Conservation (phyloP, 2,888 invertebrate genomes). For the Acleris emargana region DNA sequence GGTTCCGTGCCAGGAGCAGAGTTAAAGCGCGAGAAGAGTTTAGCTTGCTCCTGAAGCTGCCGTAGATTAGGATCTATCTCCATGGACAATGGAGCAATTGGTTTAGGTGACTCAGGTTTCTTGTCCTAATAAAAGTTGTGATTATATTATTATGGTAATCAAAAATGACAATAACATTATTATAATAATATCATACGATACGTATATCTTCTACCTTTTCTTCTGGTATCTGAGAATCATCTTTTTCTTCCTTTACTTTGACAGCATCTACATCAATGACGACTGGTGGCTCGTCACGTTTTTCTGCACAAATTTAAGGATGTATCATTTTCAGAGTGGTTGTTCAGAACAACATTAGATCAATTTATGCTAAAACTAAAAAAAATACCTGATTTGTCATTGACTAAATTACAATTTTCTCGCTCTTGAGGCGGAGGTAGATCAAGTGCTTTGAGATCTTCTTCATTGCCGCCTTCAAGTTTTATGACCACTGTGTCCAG, state of each 20-base stretch:
- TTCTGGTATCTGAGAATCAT: conserved; percentile 59
- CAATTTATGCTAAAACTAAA: not conserved
- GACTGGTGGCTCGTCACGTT: conserved; percentile 67
- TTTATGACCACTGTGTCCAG: conserved; percentile 98
- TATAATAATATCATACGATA: conserved; percentile 16
- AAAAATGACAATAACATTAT: conserved; percentile 2
- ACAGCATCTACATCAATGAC: conserved; percentile 74
- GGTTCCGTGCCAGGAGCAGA: conserved; percentile 64
- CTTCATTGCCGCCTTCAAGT: conserved; percentile 95
- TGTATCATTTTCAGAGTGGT: not conserved
- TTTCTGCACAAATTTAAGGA: conserved; percentile 50
- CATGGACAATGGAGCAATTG: conserved; percentile 75
- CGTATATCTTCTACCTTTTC: conserved; percentile 60
- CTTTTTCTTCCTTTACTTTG: conserved; percentile 75
- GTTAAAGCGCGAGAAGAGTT: conserved; percentile 78
- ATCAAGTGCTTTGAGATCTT: conserved; percentile 94
- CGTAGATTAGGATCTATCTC: conserved; percentile 79
- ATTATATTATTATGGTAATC: not conserved
- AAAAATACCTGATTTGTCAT: conserved; percentile 62
- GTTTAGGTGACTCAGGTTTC: conserved; percentile 68
- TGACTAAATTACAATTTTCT: conserved; percentile 51
- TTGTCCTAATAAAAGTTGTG: conserved; percentile 53
- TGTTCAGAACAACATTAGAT: not conserved
- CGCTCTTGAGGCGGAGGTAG: conserved; percentile 70
- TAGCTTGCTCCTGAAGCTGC: conserved; percentile 82